Conservation (phyloP, 2,113 vertebrate species). For the Melospiza melodia region DNA sequence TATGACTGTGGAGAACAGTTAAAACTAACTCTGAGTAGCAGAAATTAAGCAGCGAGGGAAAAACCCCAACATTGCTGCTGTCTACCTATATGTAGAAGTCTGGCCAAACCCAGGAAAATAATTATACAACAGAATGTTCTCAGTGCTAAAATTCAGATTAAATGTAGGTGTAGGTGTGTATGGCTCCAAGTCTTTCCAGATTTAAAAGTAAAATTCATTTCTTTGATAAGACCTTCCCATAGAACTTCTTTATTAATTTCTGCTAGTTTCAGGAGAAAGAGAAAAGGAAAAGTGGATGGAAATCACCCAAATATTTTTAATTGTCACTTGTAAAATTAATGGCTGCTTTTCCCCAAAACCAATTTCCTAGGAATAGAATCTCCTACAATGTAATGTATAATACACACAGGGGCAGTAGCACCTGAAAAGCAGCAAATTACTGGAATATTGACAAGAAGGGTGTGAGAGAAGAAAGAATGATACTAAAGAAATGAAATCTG, state of each 20-base stretch:
- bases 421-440: not conserved
- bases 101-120: not conserved
- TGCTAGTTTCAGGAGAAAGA: not conserved
- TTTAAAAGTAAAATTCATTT: not conserved
- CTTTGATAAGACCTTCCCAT: not conserved
- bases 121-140: not conserved
- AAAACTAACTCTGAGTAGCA: not conserved
- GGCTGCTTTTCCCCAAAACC: fast-evolving
- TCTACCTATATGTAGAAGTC: not conserved
- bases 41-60: not conserved
- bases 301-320: not conserved
- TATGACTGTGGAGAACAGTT: not conserved
- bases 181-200: not conserved
- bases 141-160: not conserved
- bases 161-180: not conserved
- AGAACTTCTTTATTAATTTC: not conserved
- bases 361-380: not conserved
- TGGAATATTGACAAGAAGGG: not conserved
- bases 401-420: not conserved
- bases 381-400: fast-evolving
- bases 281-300: not conserved
- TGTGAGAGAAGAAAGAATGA: not conserved
- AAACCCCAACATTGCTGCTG: not conserved
- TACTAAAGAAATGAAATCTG: not conserved
- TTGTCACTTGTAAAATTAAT: not conserved